Base-by-base conservation (phyloP, 1,140 invertebrate species). In the Physella acuta region DNA sequence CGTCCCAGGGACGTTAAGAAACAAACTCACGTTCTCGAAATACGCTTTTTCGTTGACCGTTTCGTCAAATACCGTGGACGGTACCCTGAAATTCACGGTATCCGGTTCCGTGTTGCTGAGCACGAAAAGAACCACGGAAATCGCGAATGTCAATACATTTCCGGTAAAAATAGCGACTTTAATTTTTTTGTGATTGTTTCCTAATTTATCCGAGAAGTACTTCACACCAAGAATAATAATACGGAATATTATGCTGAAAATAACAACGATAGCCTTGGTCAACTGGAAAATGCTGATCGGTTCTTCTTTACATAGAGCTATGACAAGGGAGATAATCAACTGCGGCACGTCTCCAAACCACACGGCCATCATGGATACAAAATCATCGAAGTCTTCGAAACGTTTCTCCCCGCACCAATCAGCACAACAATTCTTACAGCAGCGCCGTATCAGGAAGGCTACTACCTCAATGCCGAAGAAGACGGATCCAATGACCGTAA, bases 321-420 rank as follows among this genome's bases (percentile, higher is more conserved):
- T 14, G 49, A 31, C 30, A 20, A 65, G 36, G 31, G 44, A 52
- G 62, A 52, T 52, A 14, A 62, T 14, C 30, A 62, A 33, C 60
- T 81, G 80, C 2, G 80, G 80, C 31, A 82, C 71, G 59, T 80
- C 78, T 56, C 79, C 78, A 1, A 78, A 70, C 80, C 79, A 80
- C 24, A 82, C 75, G 16, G 68, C 77, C 1, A 80, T 70, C 4
- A 73, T 72, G 1, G 76, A 78, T 1, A 77, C 70, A 5, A 78
- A 53, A 53, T 82, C 79, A 2, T 67, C 53, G 51, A n/a, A n/a
- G n/a, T n/a, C n/a, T n/a, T n/a, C n/a, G n/a, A n/a, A n/a, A n/a
- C n/a, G n/a, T n/a, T n/a, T n/a, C n/a, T n/a, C n/a, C n/a, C n/a
- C n/a, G n/a, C n/a, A n/a, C n/a, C n/a, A n/a, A n/a, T 82, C 74